These are phyloP conservation scores for Cynopterus sphinx DNA, from an alignment of 2,797 vertebrate species.

Conservation along the genomic window DNA sequence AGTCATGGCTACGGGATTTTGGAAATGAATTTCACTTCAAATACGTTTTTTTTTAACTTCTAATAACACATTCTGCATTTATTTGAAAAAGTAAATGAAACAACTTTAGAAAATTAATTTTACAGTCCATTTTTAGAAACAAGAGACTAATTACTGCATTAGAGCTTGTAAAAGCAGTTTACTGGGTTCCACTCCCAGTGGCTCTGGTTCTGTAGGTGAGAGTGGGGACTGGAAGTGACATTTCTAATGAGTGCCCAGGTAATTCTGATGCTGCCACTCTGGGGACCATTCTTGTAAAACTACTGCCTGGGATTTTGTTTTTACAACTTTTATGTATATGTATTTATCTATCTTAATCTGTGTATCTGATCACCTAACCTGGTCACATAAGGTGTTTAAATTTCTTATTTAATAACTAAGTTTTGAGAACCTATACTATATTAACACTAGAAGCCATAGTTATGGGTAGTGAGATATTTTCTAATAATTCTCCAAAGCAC, in stretches of 20 bases:
- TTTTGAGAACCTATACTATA: neutral
- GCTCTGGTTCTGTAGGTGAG: neutral
- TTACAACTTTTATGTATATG: no score
- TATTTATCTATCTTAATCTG: neutral
- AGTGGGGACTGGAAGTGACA: fast-evolving
- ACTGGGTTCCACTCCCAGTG: fast-evolving
- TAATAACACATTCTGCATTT: neutral
- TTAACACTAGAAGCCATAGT: neutral
- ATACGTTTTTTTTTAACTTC: neutral
- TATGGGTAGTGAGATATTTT: neutral
- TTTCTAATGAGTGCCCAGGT: neutral
- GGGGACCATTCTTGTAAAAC: neutral
- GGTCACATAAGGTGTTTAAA: neutral
- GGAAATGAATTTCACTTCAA: neutral
- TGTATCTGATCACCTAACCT: neutral
- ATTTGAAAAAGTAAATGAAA: neutral
- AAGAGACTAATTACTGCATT: neutral
- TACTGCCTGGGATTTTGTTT: neutral
- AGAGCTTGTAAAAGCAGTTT: neutral
- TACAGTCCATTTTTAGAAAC: neutral
- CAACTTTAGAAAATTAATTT: neutral
- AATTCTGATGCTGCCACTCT: no score
- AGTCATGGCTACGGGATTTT: neutral
- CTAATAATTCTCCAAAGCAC: neutral
- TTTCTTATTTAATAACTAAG: neutral